A percentile compares a stretch with the other conserved stretches of the same genome.
Conservation (phyloP, 2,888 invertebrate species). For the Tromatobia lineatoria region DNA sequence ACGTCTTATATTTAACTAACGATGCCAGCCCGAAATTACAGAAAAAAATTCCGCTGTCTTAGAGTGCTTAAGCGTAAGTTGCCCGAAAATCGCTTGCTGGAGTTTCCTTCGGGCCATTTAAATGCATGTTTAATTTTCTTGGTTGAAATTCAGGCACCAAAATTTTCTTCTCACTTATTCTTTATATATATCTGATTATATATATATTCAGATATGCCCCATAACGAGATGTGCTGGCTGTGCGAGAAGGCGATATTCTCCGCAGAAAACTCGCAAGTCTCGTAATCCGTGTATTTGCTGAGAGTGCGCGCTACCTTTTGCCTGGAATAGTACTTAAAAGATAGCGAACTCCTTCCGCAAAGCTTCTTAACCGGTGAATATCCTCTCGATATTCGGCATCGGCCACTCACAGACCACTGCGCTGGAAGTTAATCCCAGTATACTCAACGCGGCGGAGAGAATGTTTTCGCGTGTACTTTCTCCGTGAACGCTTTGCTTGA, state of each 20-base stretch:
- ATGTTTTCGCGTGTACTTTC: constrained; percentile 43
- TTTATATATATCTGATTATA: constrained; percentile 5
- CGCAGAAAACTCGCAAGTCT: constrained; percentile 60
- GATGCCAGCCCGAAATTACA: constrained; percentile 33
- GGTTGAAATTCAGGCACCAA: constrained; percentile 22
- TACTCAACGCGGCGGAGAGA: constrained; percentile 8
- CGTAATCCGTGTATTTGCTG: constrained; percentile 58
- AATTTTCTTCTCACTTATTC: constrained; percentile 59
- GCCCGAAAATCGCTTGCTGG: constrained; percentile 30
- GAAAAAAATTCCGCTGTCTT: constrained; percentile 20
- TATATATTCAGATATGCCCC: not conserved
- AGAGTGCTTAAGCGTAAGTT: constrained; percentile 12
- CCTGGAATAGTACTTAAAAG: constrained; percentile 54
- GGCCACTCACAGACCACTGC: constrained; percentile 30
- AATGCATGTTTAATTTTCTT: constrained; percentile 66
- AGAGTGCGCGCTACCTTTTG: constrained; percentile 23
- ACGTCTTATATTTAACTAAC: constrained; percentile 61
- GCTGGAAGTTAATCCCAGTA: constrained; percentile 46
- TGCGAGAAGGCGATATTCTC: constrained; percentile 23
- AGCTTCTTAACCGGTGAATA: constrained; percentile 32
- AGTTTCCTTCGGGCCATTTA: constrained; percentile 35
- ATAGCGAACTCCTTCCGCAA: constrained; percentile 49
- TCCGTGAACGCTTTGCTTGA: constrained; percentile 12
- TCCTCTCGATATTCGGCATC: constrained; percentile 41
- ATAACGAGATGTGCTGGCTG: constrained; percentile 19